Base-by-base conservation (phyloP, 2,888 invertebrate genomes). In the Ariolimax columbianus region DNA sequence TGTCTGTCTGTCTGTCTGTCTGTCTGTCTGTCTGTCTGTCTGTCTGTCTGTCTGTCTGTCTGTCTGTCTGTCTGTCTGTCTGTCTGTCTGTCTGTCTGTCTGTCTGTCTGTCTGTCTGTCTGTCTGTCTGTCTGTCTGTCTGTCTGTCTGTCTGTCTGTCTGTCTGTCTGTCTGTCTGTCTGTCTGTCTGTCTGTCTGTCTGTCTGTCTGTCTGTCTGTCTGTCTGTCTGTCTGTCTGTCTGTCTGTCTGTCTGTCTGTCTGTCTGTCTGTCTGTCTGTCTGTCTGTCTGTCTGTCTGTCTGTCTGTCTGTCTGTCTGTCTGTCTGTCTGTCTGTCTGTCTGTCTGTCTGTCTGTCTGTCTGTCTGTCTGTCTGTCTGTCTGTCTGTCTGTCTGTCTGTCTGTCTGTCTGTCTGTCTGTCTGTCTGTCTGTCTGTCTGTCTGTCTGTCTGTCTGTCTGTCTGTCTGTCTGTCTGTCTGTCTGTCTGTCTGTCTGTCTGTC, bases 1-100 rank as follows among this genome's bases (percentile, higher is more conserved):
- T 78, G 1, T 78, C 78, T 78, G 11, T 78, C 59, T 51, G 30
- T 55, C 59, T 78, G 30, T 78, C 59, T 55, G 30, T 78, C 55
- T 78, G 30, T 78, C 78, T 78, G 30, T 78, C 78, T 78, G 30
- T 78, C 78, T 78, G 30, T 78, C 78, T 78, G 30, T 78, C 78
- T 78, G 30, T 78, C 78, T 78, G 30, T 78, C 78, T 78, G 30
- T 78, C 78, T 78, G 30, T 78, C 78, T 78, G 30, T 78, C 78
- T 36, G 26, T 59, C 59, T 59, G 43, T 77, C 43, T 38, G 43
- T 43, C 30, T 30, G 43, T 77, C 43, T 43, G 43, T 38, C 40
- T 43, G 33, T 72, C 36, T 38, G 33, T 72, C 36, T 72, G 33
- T 72, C 72, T 38, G 33, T 72, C 36, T 72, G 33, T 38, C 33